Conservation (phyloP, 2,888 invertebrate genomes). For the Cancer borealis region DNA sequence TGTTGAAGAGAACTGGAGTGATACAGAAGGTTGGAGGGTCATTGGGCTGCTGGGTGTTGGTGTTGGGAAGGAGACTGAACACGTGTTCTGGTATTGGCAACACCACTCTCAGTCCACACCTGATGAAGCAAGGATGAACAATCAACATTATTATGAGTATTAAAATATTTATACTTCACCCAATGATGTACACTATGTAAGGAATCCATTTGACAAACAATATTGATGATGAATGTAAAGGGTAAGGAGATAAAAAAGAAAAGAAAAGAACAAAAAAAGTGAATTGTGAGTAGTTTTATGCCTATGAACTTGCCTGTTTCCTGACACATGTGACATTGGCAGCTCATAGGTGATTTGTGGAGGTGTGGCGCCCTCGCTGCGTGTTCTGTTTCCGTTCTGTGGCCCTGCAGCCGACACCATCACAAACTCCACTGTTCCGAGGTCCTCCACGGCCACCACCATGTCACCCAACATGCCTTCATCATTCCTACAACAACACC, state of each 20-base stretch:
- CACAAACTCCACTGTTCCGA: conserved; percentile 90
- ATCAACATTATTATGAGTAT: background rate
- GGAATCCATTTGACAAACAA: no score
- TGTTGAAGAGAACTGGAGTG: conserved; percentile 94
- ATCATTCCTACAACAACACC: conserved; percentile 85
- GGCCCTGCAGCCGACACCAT: conserved; percentile 80
- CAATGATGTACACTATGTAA: no score
- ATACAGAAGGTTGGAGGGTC: conserved; percentile 86
- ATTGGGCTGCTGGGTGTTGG: conserved; percentile 76
- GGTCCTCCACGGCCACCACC: conserved; percentile 94
- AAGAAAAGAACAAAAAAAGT: background rate
- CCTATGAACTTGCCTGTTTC: conserved; percentile 66
- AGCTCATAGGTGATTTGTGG: conserved; percentile 60
- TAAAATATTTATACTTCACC: background rate
- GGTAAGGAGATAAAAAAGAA: no score
- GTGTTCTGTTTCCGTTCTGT: conserved; percentile 54
- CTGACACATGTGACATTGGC: conserved; percentile 70
- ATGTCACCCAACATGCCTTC: conserved; percentile 98
- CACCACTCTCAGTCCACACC: conserved; percentile 85
- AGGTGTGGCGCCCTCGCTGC: conserved; percentile 62
- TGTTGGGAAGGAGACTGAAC: conserved; percentile 85
- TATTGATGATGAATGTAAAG: no score
- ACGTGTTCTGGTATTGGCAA: conserved; percentile 90
- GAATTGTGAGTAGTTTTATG: background rate
- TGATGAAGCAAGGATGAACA: background rate